Base-by-base conservation (phyloP, 2,888 invertebrate genomes). In the Neoitamus cyanurus region DNA sequence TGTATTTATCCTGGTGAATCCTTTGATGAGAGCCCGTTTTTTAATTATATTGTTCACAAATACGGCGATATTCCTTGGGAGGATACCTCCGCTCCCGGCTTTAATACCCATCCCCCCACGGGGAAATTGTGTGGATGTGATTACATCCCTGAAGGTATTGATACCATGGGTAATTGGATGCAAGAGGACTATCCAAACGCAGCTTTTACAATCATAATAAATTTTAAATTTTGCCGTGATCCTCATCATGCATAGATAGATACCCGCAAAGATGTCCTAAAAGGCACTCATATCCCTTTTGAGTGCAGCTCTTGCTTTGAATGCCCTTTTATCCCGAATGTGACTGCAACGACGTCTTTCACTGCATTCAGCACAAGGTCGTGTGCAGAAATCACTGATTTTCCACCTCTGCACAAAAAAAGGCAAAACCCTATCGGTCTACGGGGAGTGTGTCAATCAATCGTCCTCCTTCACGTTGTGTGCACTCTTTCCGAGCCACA, bases 1-100 rank as follows among this genome's bases (percentile, higher is more conserved):
- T 30, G 77, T 28, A 77, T 77, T 77, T 77, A 77, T 20, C 28
- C 42, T 28, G n/a, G 13, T 77, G 30, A 46, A 77, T 30, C 46
- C 42, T 77, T 77, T 77, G 77, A 77, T 77, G 36, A 42, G 46
- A 77, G 25, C 42, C 25, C n/a, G 1, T n/a, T 34, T 34, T 73
- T 73, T 73, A 73, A 73, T 73, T 73, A 73, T 15, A 73, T 70
- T 58, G 25, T 25, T 20, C 15, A 20, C 2, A 48, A 48, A 48
- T 48, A 4, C 13, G 13, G 3, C 11, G n/a, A n/a, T 42, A 42
- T 42, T 42, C 15, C 13, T 42, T 42, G n/a, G n/a, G n/a, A n/a
- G n/a, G n/a, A n/a, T n/a, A n/a, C n/a, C n/a, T n/a, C n/a, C n/a
- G n/a, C 5, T 15, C 42, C 15, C n/a, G n/a, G 15, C n/a, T 42